These are phyloP conservation scores for Gymnocheta viridis DNA, from an alignment of 2,888 invertebrate species.

Conservation along the genomic window DNA sequence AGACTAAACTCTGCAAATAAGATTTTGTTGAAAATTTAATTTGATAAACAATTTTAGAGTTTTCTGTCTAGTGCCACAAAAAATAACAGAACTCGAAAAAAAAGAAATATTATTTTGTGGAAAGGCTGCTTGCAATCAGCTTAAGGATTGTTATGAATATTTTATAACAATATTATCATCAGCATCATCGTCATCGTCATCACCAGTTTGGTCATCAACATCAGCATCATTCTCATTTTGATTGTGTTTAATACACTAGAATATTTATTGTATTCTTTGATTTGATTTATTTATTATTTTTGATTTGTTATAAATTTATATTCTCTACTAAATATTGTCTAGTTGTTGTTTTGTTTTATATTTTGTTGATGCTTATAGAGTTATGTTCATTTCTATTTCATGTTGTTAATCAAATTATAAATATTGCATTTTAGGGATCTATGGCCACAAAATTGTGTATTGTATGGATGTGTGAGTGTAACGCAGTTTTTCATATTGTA, in stretches of 20 bases:
- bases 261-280: constrained; percentile 45
- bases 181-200: not conserved
- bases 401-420: constrained; percentile 71
- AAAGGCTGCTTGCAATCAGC: constrained; percentile 4
- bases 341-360: not conserved
- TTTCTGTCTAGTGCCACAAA: constrained; percentile 2
- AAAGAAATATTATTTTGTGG: not conserved
- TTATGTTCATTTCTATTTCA: constrained; percentile 57
- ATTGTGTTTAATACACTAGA: constrained; percentile 35
- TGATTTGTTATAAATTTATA: constrained; percentile 23
- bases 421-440: constrained; percentile 67
- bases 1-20: constrained; percentile 63
- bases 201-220: not conserved
- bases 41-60: constrained; percentile 64
- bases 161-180: constrained; percentile 67
- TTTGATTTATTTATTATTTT: constrained; percentile 55
- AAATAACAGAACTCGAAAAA: not conserved
- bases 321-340: not conserved
- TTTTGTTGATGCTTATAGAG: constrained; percentile 21
- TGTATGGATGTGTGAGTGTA: not conserved
- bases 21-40: constrained; percentile 69
- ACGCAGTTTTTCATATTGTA: not conserved
- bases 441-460: constrained; percentile 42
- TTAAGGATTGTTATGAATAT: constrained; percentile 61
- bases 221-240: constrained; percentile 30